Evolutionary conservation across 2,797 vertebrate genomes (phyloP).

Genomic region (Phrynocephalus forsythii): DNA sequence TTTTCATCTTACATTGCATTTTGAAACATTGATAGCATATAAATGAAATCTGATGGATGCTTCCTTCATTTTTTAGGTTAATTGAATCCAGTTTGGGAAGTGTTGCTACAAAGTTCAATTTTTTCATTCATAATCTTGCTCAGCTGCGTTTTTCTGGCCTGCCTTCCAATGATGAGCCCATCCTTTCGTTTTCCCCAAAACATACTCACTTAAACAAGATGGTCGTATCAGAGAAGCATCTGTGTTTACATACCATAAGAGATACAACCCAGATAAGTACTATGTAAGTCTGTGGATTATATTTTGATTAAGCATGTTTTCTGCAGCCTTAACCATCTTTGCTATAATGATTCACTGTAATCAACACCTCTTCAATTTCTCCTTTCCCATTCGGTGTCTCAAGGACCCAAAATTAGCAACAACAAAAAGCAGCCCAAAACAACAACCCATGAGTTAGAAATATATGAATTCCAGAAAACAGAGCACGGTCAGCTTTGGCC

Average conservation of each 20-base stretch:
- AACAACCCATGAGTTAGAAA: not conserved
- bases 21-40: not conserved
- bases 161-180: conserved; percentile 93
- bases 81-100: conserved; percentile 98
- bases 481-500: too few species aligned
- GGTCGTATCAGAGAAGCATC: conserved; percentile 90
- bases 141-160: conserved; percentile 96
- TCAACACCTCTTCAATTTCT: not conserved
- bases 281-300: conserved; percentile 84
- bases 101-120: conserved; percentile 98
- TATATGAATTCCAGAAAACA: not conserved
- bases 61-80: conserved; percentile 78
- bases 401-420: not conserved
- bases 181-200: conserved; percentile 94
- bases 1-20: not conserved
- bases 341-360: not conserved
- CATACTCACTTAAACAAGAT: conserved; percentile 93
- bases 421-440: too few species aligned
- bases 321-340: not conserved
- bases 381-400: not conserved
- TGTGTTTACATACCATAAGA: conserved; percentile 97
- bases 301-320: conserved; percentile 32
- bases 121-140: conserved; percentile 98
- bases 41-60: conserved; percentile 14
- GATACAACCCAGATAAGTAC: conserved; percentile 98